phyloP scores from a whole-genome alignment of 2,888 invertebrate genomes.

The Amiota communis region DNA sequence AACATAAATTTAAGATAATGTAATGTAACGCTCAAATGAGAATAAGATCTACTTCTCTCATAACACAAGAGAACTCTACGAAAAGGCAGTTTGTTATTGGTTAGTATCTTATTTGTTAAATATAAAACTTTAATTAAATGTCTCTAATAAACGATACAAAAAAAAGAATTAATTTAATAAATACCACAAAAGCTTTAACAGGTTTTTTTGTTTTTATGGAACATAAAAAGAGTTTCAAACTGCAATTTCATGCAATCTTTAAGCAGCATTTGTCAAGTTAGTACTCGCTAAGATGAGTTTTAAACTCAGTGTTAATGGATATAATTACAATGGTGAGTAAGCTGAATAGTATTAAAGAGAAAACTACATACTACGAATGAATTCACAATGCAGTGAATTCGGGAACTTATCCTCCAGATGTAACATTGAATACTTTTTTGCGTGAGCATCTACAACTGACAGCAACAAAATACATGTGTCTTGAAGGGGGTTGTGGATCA shows the following conservation, averaged over 20 bases:
- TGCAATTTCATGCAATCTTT: background rate
- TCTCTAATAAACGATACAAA: too few species aligned
- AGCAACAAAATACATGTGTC: slow-evolving; percentile 80
- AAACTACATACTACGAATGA: background rate
- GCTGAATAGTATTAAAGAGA: background rate
- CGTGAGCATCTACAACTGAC: slow-evolving; percentile 75
- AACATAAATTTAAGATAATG: too few species aligned
- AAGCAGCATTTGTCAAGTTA: background rate
- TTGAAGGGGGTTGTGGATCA: slow-evolving; percentile 80
- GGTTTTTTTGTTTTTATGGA: too few species aligned
- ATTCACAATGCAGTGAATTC: slow-evolving; percentile 50
- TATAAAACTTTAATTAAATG: too few species aligned
- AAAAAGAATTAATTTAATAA: too few species aligned
- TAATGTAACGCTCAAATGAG: too few species aligned
- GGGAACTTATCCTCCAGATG: slow-evolving; percentile 70
- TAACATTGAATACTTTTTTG: slow-evolving; percentile 77
- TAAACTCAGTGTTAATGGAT: slow-evolving; percentile 56
- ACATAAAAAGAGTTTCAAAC: too few species aligned
- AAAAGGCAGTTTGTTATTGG: too few species aligned
- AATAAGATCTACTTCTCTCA: too few species aligned
- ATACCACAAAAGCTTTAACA: too few species aligned
- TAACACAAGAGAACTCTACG: too few species aligned
- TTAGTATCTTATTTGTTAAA: too few species aligned
- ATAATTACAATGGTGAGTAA: slow-evolving; percentile 45
- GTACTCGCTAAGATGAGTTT: slow-evolving; percentile 49